Percentiles rank a stretch among this genome's conserved stretches.
Conservation (phyloP, 2,113 vertebrate species). For the Catharus bicknelli region DNA sequence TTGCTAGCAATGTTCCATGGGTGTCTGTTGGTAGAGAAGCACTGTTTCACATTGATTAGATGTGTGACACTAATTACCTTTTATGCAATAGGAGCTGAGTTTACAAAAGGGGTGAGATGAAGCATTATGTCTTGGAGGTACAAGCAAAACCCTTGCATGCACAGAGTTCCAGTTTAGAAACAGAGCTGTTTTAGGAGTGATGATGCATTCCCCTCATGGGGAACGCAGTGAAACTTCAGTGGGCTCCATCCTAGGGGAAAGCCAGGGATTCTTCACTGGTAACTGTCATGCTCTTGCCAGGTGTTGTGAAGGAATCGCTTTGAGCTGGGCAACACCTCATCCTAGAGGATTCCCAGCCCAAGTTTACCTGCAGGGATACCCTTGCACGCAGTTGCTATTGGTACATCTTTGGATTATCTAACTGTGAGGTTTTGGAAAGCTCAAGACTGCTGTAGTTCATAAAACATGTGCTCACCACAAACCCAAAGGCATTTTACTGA, state of each 20-base stretch:
- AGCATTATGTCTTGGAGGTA: fast-evolving
- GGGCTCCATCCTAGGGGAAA: not conserved
- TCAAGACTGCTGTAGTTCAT: not conserved
- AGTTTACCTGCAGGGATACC: not conserved
- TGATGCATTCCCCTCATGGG: not conserved
- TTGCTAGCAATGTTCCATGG: not conserved
- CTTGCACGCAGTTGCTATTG: not conserved
- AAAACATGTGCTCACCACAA: not conserved
- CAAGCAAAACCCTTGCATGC: not conserved
- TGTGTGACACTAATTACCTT: not conserved
- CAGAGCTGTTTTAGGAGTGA: not conserved
- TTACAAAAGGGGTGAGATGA: not conserved
- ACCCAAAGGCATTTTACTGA: not conserved
- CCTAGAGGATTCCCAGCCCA: not conserved
- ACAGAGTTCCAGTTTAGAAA: not conserved
- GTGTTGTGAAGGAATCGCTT: not conserved
- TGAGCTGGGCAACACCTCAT: not conserved
- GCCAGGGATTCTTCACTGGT: no score
- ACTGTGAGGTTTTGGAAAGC: not conserved
- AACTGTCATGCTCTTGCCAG: not conserved
- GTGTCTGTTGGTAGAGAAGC: not conserved
- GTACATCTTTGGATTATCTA: not conserved
- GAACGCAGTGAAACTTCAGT: not conserved
- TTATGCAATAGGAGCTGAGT: not conserved
- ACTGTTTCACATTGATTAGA: not conserved